Evolutionary conservation across 92 coral and sea anemone genomes (phyloP), one percentile per base, ranked within the genome.

Genomic region (Palythoa grandis): DNA sequence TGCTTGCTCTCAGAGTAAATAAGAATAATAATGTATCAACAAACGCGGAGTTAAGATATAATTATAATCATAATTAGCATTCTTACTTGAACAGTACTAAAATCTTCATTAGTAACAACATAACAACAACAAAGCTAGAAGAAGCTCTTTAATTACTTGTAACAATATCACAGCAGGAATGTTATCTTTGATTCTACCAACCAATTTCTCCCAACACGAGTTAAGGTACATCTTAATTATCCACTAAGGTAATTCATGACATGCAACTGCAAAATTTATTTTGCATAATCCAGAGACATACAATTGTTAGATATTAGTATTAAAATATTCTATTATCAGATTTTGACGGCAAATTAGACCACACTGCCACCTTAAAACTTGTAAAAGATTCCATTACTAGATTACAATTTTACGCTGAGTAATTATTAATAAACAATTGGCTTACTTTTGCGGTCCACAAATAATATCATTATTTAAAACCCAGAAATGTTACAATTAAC

Each of bases 341-440:
- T 74, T 74, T 48, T 5, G 2, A n/a, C 17, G 2, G 17, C 17
- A 13, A n/a, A 14, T 52, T 74, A 48, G n/a, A 54, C 11, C 63
- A 1, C 63, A 47, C 17, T 9, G 5, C 82, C 48, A 52, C 20
- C 82, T 76, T 76, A 76, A 76, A 76, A 13, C 53, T 69, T 11
- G 24, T 16, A 52, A 53, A 25, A 25, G 11, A 12, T 67, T 29
- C 24, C 37, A 54, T 53, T 76, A 3, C 5, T 25, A 24, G 23
- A 29, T 24, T 54, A 23, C 57, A 16, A 7, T 1, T 63, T 63
- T 54, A 37, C 14, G 67, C 4, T 53, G 65, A 24, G 43, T 54
- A 76, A 76, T 76, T 76, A 76, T 76, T 76, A 76, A 76, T 76
- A 76, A 23, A 76, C 16, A 10, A 56, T 52, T 29, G 14, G 20